Conservation (phyloP, 2,113 vertebrate genomes). For the Dromiciops gliroides region DNA sequence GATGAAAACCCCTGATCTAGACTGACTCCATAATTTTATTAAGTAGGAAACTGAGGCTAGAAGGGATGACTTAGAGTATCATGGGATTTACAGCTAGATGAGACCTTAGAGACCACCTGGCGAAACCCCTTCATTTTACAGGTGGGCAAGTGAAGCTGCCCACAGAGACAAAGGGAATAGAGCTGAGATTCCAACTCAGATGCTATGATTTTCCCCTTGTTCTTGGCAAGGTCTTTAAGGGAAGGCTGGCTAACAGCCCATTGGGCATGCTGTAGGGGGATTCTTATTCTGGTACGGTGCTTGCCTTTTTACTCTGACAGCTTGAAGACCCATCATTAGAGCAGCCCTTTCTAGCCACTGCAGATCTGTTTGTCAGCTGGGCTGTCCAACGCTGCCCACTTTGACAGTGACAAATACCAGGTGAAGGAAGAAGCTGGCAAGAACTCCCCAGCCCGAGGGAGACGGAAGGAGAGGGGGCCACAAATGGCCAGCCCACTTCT, state of each 20-base stretch:
- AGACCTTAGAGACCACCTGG: background rate
- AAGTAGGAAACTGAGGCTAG: background rate
- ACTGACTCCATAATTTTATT: background rate
- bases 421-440: background rate
- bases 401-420: background rate
- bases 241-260: background rate
- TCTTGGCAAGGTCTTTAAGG: background rate
- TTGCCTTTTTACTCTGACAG: background rate
- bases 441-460: background rate
- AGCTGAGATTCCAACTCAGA: background rate
- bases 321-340: background rate
- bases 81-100: background rate
- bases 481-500: background rate
- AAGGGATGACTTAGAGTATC: background rate
- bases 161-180: background rate
- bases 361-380: background rate
- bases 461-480: background rate
- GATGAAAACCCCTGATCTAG: background rate
- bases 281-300: background rate
- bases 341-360: background rate
- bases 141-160: background rate
- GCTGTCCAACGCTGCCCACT: background rate
- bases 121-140: background rate
- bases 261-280: background rate
- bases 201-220: background rate